These are phyloP conservation scores for Atrichornis clamosus DNA, from an alignment of 2,113 vertebrate species.

Conservation along the genomic window DNA sequence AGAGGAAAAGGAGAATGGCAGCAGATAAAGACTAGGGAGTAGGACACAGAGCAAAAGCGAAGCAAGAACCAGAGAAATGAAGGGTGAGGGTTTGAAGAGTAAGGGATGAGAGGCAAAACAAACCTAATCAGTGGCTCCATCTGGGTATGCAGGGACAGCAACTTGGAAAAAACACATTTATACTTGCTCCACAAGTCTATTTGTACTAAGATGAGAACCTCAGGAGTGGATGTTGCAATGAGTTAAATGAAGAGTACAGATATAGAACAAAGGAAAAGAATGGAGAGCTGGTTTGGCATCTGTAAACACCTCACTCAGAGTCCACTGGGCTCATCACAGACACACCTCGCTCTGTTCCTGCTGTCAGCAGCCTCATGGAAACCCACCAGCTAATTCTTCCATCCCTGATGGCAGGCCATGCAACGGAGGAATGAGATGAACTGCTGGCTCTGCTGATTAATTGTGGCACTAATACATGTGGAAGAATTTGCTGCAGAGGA, in stretches of 20 bases:
- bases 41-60: background rate
- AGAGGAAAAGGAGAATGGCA: background rate
- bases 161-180: background rate
- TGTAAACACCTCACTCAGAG: background rate
- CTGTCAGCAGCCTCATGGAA: background rate
- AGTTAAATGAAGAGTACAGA: background rate
- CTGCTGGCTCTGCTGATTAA: background rate
- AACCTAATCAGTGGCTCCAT: background rate
- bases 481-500: background rate
- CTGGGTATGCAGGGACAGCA: background rate
- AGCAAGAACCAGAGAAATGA: background rate
- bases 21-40: background rate
- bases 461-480: rapidly evolving
- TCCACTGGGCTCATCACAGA: rapidly evolving
- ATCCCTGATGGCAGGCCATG: background rate
- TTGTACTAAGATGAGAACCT: background rate
- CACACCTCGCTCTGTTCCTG: background rate
- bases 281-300: background rate
- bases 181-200: background rate
- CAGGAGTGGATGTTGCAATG: background rate
- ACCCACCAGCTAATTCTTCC: background rate
- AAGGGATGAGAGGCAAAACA: background rate
- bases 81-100: background rate
- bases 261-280: background rate
- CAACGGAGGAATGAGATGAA: background rate